Evolutionary conservation across 2,797 vertebrate genomes (phyloP), one percentile per base, ranked within the genome.

Genomic region (Paratrypauchen microcephalus): DNA sequence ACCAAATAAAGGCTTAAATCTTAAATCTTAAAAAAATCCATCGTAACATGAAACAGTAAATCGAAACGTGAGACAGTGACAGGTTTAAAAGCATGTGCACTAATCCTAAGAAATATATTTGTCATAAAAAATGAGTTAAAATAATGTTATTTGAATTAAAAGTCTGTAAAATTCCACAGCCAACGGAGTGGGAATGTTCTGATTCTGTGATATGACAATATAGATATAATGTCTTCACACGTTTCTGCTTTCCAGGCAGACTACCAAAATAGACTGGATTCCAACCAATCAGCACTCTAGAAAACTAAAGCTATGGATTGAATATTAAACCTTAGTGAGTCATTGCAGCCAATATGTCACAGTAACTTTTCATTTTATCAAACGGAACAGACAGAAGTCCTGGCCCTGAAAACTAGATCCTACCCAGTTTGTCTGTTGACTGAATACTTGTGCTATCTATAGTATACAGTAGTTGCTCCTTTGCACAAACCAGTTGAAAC

Each of bases 311-410:
- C 9, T 21, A 65, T 18, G 30, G 19, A 48, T 45, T 2, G 19
- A 48, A 60, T 8, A 66, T 30, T 16, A 11, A 24, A 52, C 26
- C 61, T n/a, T 13, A 6, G 24, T 28, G 4, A 41, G 52, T 55
- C n/a, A 50, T 4, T 54, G 41, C 1, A 79, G 71, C 56, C 72
- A 64, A 72, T 70, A 79, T 84, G 82, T 88, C 85, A 85, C 2
- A 1, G 5, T 70, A 39, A 78, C 75, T 63, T 71, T 61, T 80
- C 64, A 75, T 50, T 39, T 60, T 26, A 63, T 58, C 69, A n/a
- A 56, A 65, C 65, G 36, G 21, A 9, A 39, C 74, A 77, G 77
- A 81, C 75, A 74, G 30, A 70, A 23, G 16, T 54, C 57, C 47
- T 61, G 50, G 7, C n/a, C 8, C 8, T 19, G 8, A 59, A 32